Evolutionary conservation across 2,888 invertebrate genomes (phyloP).

Genomic region (Microchrysa polita): DNA sequence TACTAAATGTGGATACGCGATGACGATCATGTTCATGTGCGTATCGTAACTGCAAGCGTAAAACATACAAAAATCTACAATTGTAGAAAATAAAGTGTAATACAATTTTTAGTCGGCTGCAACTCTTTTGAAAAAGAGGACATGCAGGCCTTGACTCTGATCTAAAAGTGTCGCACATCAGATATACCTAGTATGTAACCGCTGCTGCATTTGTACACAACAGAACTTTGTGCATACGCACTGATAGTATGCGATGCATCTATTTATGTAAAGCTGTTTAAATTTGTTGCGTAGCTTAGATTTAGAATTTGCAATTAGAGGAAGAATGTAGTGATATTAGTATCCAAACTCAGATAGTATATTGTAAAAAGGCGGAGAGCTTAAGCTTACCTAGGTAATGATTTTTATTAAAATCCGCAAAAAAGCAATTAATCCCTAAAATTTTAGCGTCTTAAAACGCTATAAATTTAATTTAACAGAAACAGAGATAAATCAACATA

Average conservation of each 20-base stretch:
- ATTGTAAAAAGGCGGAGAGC: too few species aligned
- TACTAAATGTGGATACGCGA: not conserved
- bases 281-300: constrained; percentile 29
- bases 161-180: constrained; percentile 48
- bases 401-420: too few species aligned
- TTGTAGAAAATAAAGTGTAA: constrained; percentile 12
- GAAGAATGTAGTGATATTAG: too few species aligned
- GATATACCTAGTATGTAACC: constrained; percentile 15
- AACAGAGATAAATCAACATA: too few species aligned
- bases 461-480: too few species aligned
- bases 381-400: too few species aligned
- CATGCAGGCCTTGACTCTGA: constrained; percentile 55
- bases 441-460: too few species aligned
- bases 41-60: not conserved
- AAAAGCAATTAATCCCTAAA: too few species aligned
- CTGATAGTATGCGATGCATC: too few species aligned
- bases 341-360: too few species aligned
- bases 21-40: constrained; percentile 3
- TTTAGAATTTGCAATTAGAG: not conserved
- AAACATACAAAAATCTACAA: constrained; percentile 8
- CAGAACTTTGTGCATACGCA: constrained; percentile 28
- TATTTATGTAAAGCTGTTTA: constrained; percentile 26
- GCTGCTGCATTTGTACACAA: constrained; percentile 34
- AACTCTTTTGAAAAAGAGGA: constrained; percentile 50
- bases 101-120: constrained; percentile 31